Evolutionary conservation across 2,888 invertebrate genomes (phyloP).

Genomic region (Synanthedon andrenaeformis): DNA sequence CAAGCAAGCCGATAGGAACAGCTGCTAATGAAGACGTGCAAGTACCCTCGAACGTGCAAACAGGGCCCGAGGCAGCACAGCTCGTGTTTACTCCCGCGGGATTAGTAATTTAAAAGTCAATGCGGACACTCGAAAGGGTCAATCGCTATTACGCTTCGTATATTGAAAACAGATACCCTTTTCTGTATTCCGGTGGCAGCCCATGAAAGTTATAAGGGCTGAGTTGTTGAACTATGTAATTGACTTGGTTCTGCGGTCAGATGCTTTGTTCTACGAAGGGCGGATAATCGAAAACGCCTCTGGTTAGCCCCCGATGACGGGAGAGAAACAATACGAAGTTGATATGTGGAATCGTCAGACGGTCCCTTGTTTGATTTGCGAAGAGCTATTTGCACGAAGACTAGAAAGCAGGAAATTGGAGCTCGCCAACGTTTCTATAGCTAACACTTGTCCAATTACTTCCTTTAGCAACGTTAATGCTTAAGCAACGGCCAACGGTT

Average conservation of each 20-base stretch:
- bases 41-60: conserved; percentile 64
- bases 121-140: conserved; percentile 69
- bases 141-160: conserved; percentile 57
- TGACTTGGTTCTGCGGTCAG: conserved; percentile 68
- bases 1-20: conserved; percentile 34
- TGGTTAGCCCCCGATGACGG: conserved; percentile 59
- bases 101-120: conserved; percentile 72
- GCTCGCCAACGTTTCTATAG: conserved; percentile 33
- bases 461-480: conserved; percentile 32
- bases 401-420: conserved; percentile 56
- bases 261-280: conserved; percentile 64
- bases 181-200: conserved; percentile 66
- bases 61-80: conserved; percentile 49
- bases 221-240: conserved; percentile 72
- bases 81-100: conserved; percentile 63
- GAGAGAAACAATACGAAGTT: conserved; percentile 66
- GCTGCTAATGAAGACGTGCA: conserved; percentile 63
- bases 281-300: conserved; percentile 69
- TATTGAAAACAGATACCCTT: conserved; percentile 70
- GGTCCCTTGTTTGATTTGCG: conserved; percentile 67
- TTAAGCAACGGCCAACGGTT: conserved; percentile 28
- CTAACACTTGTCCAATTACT: conserved; percentile 61
- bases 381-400: conserved; percentile 65
- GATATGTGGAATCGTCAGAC: conserved; percentile 65
- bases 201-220: conserved; percentile 70